These are phyloP conservation scores for Calidris pugnax DNA, from an alignment of 2,113 vertebrate genomes.

Conservation along the genomic window DNA sequence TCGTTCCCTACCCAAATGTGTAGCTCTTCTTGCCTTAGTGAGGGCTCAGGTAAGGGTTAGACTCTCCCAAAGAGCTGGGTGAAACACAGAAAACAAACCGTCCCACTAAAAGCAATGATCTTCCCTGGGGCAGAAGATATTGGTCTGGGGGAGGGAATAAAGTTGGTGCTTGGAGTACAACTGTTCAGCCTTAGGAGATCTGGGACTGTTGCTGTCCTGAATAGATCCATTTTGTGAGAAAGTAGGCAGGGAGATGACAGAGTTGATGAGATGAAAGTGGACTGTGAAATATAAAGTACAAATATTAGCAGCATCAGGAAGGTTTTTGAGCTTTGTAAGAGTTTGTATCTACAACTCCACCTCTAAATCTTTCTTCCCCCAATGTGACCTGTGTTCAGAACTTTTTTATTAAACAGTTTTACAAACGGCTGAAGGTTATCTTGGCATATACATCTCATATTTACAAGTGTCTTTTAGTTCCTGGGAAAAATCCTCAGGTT, in stretches of 20 bases:
- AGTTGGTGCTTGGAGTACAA: neutral
- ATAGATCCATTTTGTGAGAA: neutral
- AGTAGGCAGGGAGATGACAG: neutral
- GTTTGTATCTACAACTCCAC: neutral
- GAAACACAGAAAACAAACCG: neutral
- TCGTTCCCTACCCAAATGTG: neutral
- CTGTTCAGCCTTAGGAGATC: neutral
- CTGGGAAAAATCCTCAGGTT: accelerated
- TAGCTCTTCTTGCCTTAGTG: neutral
- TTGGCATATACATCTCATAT: neutral
- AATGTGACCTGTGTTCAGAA: neutral
- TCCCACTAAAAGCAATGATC: neutral
- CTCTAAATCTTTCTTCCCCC: neutral
- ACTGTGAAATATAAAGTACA: neutral
- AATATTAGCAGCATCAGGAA: neutral
- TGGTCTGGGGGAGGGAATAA: neutral
- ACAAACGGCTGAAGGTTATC: neutral
- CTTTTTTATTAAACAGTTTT: neutral
- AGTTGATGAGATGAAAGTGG: neutral
- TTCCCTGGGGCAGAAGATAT: neutral
- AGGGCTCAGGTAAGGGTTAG: neutral
- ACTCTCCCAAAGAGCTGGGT: accelerated
- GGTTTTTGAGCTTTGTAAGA: neutral
- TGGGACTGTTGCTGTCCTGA: neutral
- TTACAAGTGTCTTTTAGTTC: neutral